These are phyloP conservation scores for Myotis brandtii DNA, from an alignment of 2,113 vertebrate species.

Conservation along the genomic window DNA sequence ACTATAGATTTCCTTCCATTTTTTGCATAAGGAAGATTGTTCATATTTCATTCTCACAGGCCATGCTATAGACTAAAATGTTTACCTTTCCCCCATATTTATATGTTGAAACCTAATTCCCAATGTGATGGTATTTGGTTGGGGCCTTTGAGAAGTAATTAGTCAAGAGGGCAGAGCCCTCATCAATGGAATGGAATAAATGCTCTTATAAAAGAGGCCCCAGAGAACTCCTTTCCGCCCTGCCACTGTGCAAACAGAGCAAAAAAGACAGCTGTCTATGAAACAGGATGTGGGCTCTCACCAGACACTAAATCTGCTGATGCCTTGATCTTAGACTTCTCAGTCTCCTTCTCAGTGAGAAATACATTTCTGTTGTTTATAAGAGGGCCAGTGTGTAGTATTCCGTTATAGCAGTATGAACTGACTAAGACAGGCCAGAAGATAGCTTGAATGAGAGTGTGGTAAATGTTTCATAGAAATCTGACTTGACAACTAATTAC, in stretches of 20 bases:
- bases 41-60: neutral
- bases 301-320: neutral
- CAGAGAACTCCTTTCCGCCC: neutral
- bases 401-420: neutral
- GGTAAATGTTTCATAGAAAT: neutral
- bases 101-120: neutral
- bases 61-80: neutral
- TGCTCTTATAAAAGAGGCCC: neutral
- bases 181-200: neutral
- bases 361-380: neutral
- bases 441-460: neutral
- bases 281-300: neutral
- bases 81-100: neutral
- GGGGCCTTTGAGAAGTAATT: neutral
- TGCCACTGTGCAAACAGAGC: neutral
- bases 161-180: neutral
- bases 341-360: neutral
- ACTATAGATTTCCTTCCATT: slow-evolving; percentile 33
- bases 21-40: neutral
- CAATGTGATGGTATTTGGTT: neutral
- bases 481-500: neutral
- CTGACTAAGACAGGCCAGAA: neutral
- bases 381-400: neutral
- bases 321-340: neutral
- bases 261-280: neutral